Conservation (phyloP, 2,888 invertebrate species). For the Ditula angustiorana region DNA sequence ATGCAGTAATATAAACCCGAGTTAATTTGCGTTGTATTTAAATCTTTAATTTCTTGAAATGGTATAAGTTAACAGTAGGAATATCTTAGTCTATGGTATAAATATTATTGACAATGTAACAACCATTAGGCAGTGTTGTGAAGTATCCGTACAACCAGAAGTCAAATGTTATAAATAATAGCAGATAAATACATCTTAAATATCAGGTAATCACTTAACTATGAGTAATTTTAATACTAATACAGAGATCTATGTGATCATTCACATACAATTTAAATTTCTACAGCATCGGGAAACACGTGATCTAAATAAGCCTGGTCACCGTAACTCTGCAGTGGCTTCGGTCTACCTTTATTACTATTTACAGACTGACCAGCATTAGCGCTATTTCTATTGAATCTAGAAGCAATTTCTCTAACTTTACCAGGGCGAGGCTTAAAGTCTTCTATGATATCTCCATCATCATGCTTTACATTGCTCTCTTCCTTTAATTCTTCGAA, state of each 20-base stretch:
- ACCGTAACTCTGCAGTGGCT: conserved; percentile 85
- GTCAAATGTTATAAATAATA: conserved; percentile 26
- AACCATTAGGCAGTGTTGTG: conserved; percentile 36
- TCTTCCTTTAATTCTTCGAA: conserved; percentile 42
- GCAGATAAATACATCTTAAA: conserved; percentile 27
- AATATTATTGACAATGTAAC: conserved; percentile 29
- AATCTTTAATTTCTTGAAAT: conserved; percentile 13
- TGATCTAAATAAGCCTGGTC: conserved; percentile 87
- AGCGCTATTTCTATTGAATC: conserved; percentile 69
- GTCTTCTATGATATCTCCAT: conserved; percentile 48
- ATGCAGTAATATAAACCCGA: conserved; percentile 21
- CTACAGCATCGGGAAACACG: conserved; percentile 85
- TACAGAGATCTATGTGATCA: conserved; percentile 49
- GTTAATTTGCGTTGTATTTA: conserved; percentile 5
- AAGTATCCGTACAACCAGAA: conserved; percentile 17
- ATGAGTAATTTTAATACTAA: conserved; percentile 35
- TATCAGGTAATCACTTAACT: conserved; percentile 35
- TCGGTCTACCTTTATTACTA: conserved; percentile 79
- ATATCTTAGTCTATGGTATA: conserved; percentile 35
- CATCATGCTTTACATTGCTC: conserved; percentile 31
- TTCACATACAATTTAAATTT: conserved; percentile 62
- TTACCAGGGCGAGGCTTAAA: conserved; percentile 72
- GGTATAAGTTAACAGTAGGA: conserved; percentile 11
- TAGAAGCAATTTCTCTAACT: conserved; percentile 78
- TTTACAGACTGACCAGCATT: conserved; percentile 56